Evolutionary conservation across 1,140 invertebrate genomes (phyloP).

Genomic region (Zaprionus lachaisei): DNA sequence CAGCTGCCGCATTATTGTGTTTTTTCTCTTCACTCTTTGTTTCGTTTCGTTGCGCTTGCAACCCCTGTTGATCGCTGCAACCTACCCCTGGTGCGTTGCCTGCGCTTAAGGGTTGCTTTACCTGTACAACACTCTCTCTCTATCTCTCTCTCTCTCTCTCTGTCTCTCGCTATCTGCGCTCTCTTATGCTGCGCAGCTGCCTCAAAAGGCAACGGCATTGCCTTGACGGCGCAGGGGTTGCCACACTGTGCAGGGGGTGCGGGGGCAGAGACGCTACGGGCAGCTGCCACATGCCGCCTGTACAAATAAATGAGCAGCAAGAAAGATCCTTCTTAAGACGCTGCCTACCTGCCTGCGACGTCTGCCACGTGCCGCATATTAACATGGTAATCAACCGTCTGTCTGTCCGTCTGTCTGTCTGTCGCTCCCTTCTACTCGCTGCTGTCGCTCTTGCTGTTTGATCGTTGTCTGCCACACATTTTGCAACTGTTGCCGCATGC

Average conservation of each 20-base stretch:
- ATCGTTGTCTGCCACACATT: slow-evolving; percentile 35
- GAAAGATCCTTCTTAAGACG: slow-evolving; percentile 44
- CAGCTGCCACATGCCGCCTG: slow-evolving; percentile 74
- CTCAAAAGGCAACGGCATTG: slow-evolving; percentile 46
- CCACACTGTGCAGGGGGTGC: slow-evolving; percentile 8
- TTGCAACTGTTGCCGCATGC: slow-evolving; percentile 69
- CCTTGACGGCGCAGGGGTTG: slow-evolving; percentile 21
- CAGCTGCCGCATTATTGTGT: slow-evolving; percentile 61
- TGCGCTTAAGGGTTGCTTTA: slow-evolving; percentile 65
- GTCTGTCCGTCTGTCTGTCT: slow-evolving; percentile 30
- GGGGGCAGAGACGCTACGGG: slow-evolving; percentile 29
- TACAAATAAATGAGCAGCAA: slow-evolving; percentile 29
- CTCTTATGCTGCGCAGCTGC: slow-evolving; percentile 58
- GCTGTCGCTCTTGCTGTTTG: slow-evolving; percentile 47
- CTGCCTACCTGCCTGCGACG: slow-evolving; percentile 19
- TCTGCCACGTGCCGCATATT: slow-evolving; percentile 79
- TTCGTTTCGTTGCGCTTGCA: slow-evolving; percentile 22
- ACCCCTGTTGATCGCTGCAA: slow-evolving; percentile 44
- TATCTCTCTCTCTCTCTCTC: not conserved
- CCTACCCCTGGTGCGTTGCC: slow-evolving; percentile 12
- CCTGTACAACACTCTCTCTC: slow-evolving; percentile 51
- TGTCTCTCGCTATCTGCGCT: not conserved
- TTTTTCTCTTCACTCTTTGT: slow-evolving; percentile 7
- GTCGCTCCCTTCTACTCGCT: slow-evolving; percentile 31
- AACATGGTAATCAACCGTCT: slow-evolving; percentile 74